phyloP scores from a whole-genome alignment of 2,888 invertebrate species.

The Leucania comma region DNA sequence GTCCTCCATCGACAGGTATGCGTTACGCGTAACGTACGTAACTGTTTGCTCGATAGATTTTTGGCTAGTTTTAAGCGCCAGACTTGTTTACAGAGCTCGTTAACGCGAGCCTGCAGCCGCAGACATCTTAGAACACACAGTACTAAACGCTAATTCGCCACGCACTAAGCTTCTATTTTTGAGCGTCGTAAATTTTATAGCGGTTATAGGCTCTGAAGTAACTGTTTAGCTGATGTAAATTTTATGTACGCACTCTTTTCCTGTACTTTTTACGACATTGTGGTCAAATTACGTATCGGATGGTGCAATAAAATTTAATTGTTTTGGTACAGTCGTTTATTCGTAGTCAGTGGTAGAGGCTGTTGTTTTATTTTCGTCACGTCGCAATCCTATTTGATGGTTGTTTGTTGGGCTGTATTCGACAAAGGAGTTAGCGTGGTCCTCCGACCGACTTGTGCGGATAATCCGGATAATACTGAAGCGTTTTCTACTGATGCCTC shows the following conservation, averaged over 20 bases:
- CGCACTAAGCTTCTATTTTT: constrained; percentile 61
- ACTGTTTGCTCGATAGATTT: constrained; percentile 68
- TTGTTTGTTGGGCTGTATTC: constrained; percentile 70
- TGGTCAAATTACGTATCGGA: constrained; percentile 46
- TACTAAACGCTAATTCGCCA: constrained; percentile 61
- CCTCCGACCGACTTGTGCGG: constrained; percentile 77
- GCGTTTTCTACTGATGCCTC: constrained; percentile 76
- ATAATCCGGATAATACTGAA: constrained; percentile 83
- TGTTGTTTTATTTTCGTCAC: constrained; percentile 55
- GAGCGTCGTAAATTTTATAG: constrained; percentile 59
- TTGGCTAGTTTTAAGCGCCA: constrained; percentile 61
- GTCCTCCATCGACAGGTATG: constrained; percentile 82
- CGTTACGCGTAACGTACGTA: constrained; percentile 66
- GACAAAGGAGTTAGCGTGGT: constrained; percentile 73
- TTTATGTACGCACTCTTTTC: constrained; percentile 59
- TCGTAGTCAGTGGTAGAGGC: constrained; percentile 33
- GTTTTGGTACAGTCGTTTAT: constrained; percentile 32
- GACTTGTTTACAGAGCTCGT: constrained; percentile 60
- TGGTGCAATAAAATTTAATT: constrained; percentile 45
- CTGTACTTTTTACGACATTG: constrained; percentile 54
- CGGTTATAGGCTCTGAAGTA: constrained; percentile 59
- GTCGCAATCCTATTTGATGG: constrained; percentile 68
- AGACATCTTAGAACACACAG: constrained; percentile 43
- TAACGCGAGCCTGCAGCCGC: constrained; percentile 44
- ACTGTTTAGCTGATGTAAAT: constrained; percentile 56